Evolutionary conservation across 2,888 invertebrate genomes (phyloP), one percentile per base, ranked within the genome.

Genomic region (Blastobasis adustella): DNA sequence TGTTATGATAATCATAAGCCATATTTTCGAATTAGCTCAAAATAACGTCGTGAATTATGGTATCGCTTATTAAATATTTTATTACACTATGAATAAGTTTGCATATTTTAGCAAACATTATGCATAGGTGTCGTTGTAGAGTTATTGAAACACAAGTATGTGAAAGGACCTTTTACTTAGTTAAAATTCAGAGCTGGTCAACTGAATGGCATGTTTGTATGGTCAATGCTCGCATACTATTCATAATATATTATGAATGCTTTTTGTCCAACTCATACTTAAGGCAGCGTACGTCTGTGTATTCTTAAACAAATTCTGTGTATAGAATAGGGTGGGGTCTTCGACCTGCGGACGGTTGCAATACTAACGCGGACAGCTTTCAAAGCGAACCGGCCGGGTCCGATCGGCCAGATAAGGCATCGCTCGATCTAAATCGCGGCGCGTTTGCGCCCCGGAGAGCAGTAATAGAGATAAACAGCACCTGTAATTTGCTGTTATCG

Each of bases 401-500:
- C 56, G 58, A 59, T 65, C 54, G 54, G 62, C 60, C 58, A 54
- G 54, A 72, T 73, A 70, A 60, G 68, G 60, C 69, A 68, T 70
- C 66, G 58, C 53, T 61, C 60, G 63, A 76, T 74, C 72, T 73
- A 72, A 76, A 71, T 71, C 61, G 65, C 65, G 55, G 62, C 62
- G 60, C 63, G 67, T 65, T 70, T 60, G 60, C 64, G 61, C 58
- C 45, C 59, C 58, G 66, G 60, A 63, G 65, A 65, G 62, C 58
- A 55, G 53, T 52, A 49, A 57, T 50, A 59, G 58, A 61, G 68
- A 68, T 72, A 73, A 74, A 71, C 67, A 72, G 72, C 74, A 78
- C 76, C 77, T 80, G 80, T 76, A 78, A 82, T 82, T 81, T 80
- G 81, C 67, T 79, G 71, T 77, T 82, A 83, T 83, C 78, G 76